Evolutionary conservation across 2,113 vertebrate genomes (phyloP).

Genomic region (Oreochromis niloticus): DNA sequence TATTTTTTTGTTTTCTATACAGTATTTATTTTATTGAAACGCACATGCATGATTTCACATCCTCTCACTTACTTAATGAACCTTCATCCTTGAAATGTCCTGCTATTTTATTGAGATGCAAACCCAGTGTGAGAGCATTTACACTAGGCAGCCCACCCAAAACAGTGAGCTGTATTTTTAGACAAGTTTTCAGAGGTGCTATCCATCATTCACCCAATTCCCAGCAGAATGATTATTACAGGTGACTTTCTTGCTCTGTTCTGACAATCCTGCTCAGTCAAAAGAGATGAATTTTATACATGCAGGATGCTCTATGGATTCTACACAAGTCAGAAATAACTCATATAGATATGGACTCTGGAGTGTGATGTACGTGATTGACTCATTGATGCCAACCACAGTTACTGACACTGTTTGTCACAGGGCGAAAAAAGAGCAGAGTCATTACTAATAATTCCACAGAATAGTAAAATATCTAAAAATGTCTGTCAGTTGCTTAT

Average conservation of each 20-base stretch:
- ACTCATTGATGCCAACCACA: neutral
- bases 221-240: slow-evolving; percentile 10
- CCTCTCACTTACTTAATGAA: neutral
- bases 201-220: slow-evolving; percentile 33
- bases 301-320: neutral
- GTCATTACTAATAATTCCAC: neutral
- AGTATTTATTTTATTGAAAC: neutral
- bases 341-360: neutral
- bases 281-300: neutral
- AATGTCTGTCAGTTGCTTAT: neutral
- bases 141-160: neutral
- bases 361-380: neutral
- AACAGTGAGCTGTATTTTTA: slow-evolving; percentile 2
- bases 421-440: neutral
- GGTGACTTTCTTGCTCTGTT: neutral
- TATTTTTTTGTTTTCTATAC: neutral
- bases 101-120: neutral
- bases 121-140: neutral
- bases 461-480: neutral
- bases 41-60: neutral
- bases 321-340: neutral
- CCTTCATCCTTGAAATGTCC: neutral
- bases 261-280: slow-evolving; percentile 12
- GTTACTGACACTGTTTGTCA: neutral
- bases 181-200: neutral